A percentile compares a stretch with the other conserved stretches of the same genome.
These are phyloP conservation scores for Dryobotodes eremita DNA, from an alignment of 2,888 invertebrate genomes.

Conservation along the genomic window DNA sequence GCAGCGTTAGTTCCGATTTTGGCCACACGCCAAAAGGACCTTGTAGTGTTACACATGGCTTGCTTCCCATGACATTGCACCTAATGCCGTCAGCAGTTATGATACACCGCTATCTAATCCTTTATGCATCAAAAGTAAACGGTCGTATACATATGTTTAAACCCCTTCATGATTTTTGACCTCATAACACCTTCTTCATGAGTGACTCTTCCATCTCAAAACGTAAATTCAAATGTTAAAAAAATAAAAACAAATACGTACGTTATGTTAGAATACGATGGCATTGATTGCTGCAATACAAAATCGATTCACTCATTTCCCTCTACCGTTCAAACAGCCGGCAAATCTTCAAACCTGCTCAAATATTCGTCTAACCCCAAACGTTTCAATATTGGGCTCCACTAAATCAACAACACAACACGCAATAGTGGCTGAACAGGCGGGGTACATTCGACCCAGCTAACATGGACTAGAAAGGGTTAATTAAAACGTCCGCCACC, in stretches of 20 bases:
- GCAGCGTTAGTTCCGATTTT: neutral
- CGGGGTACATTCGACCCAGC: conserved; percentile 60
- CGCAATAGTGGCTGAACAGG: conserved; percentile 62
- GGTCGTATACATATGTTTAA: no score
- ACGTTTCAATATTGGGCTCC: conserved; percentile 57
- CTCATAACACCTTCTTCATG: neutral
- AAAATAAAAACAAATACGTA: no score
- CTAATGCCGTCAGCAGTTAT: neutral
- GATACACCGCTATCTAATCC: neutral
- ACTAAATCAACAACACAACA: conserved; percentile 64
- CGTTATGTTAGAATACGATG: neutral
- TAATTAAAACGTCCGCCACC: conserved; percentile 80
- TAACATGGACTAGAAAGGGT: conserved; percentile 73
- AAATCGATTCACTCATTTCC: conserved; percentile 16
- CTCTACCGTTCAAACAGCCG: conserved; percentile 4
- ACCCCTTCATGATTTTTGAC: neutral
- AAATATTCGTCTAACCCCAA: conserved; percentile 53
- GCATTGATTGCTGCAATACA: neutral
- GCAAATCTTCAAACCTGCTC: conserved; percentile 51
- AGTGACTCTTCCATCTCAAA: neutral
- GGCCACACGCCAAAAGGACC: neutral
- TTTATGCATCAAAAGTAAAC: no score
- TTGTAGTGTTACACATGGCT: neutral
- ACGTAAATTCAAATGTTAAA: neutral
- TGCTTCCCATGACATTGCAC: neutral